Conservation (phyloP, 1,140 invertebrate genomes). For the Cataglyphis hispanica region DNA sequence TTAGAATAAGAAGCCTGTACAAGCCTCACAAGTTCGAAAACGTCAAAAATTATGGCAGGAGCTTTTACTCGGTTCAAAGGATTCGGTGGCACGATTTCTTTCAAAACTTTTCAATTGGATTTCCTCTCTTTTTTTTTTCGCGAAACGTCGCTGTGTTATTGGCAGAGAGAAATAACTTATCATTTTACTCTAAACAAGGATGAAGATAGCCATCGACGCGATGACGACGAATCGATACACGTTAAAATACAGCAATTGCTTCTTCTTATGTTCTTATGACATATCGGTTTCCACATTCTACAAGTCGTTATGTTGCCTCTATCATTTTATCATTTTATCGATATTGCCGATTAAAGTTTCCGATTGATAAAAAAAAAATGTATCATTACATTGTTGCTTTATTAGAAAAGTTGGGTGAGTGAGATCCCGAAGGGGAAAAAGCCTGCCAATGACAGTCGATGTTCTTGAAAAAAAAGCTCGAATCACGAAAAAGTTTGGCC, state of each 20-base stretch:
- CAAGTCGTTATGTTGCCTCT: not conserved
- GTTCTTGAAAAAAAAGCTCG: conserved; percentile 49
- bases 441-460: conserved; percentile 7
- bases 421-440: not conserved
- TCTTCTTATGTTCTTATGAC: no score
- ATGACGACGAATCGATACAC: no score
- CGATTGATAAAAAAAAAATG: conserved; percentile 33
- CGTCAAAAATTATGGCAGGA: conserved; percentile 43
- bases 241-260: no score
- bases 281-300: no score
- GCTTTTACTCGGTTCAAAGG: conserved; percentile 33
- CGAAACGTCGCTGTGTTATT: not conserved
- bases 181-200: not conserved
- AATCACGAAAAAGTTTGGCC: conserved; percentile 55
- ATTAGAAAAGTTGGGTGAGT: conserved; percentile 31
- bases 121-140: not conserved
- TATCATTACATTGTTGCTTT: conserved; percentile 2
- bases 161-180: conserved; percentile 16
- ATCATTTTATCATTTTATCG: conserved; percentile 21
- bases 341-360: not conserved
- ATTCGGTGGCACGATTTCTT: conserved; percentile 19
- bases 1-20: conserved; percentile 1
- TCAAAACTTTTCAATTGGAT: conserved; percentile 7
- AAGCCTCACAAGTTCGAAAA: not conserved
- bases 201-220: not conserved